Conservation (phyloP, 2,113 vertebrate genomes). For the Ptilorrhoa leucosticta region DNA sequence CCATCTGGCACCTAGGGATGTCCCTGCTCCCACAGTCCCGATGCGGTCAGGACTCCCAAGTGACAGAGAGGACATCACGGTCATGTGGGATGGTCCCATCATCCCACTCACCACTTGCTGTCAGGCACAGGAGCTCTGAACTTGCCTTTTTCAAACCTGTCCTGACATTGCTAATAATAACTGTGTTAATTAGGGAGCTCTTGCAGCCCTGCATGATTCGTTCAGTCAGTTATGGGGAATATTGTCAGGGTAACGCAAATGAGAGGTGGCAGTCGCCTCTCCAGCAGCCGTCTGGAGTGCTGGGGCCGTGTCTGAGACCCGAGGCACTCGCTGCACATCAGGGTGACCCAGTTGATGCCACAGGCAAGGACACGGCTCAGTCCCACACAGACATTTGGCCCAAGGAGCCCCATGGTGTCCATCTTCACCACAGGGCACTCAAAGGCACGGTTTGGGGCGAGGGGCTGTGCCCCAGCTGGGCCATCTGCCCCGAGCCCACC, state of each 20-base stretch:
- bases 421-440: fast-evolving
- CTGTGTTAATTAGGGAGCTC: conserved; percentile 6
- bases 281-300: neutral
- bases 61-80: neutral
- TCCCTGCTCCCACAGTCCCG: neutral
- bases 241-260: neutral
- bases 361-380: neutral
- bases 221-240: conserved; percentile 2
- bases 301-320: neutral
- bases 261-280: neutral
- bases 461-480: neutral
- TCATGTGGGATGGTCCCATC: neutral
- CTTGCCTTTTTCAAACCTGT: neutral
- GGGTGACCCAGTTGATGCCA: neutral
- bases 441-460: fast-evolving
- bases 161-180: conserved; percentile 23
- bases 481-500: fast-evolving
- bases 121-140: neutral
- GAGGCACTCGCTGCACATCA: neutral
- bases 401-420: fast-evolving
- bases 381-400: neutral
- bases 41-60: fast-evolving
- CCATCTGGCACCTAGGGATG: neutral
- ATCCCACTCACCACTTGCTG: fast-evolving
- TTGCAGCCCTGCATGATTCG: neutral